Evolutionary conservation across 2,888 invertebrate genomes (phyloP).

Genomic region (Melipona bicolor): DNA sequence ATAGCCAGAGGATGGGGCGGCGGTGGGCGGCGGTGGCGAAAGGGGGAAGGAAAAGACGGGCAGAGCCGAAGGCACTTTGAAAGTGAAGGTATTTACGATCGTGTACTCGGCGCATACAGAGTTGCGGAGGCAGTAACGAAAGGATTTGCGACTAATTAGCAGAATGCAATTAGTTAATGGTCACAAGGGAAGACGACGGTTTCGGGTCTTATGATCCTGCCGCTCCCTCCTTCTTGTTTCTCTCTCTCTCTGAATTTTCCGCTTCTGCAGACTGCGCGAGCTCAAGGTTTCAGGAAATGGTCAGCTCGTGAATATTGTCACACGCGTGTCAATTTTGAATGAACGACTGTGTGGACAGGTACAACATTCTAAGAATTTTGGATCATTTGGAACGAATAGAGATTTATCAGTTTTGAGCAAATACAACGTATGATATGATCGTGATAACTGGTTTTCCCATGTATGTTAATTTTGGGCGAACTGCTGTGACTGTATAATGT

Average conservation of each 20-base stretch:
- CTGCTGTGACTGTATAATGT: not conserved
- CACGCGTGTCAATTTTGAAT: not conserved
- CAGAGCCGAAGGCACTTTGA: conserved; percentile 62
- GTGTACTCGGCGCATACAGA: conserved; percentile 66
- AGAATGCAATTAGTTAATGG: conserved; percentile 77
- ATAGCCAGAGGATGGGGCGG: conserved; percentile 16
- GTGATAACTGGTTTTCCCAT: too few relatives aligned
- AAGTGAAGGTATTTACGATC: conserved; percentile 72
- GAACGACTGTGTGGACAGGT: not conserved
- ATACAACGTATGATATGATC: too few relatives aligned
- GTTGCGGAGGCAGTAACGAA: conserved; percentile 61
- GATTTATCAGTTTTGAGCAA: too few relatives aligned
- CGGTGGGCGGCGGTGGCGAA: conserved; percentile 11
- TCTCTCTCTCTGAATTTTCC: not conserved
- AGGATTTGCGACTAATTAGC: conserved; percentile 74
- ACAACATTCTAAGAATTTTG: not conserved
- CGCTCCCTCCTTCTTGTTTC: not conserved
- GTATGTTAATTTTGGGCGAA: too few relatives aligned
- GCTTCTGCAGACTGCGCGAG: not conserved
- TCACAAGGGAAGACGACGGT: conserved; percentile 65
- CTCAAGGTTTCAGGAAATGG: not conserved
- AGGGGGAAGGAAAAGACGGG: conserved; percentile 36
- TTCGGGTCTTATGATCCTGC: conserved; percentile 64
- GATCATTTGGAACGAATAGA: too few relatives aligned
- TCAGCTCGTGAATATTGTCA: not conserved